phyloP scores from a whole-genome alignment of 2,113 vertebrate species.

The zebrafish (Danio rerio) region DNA sequence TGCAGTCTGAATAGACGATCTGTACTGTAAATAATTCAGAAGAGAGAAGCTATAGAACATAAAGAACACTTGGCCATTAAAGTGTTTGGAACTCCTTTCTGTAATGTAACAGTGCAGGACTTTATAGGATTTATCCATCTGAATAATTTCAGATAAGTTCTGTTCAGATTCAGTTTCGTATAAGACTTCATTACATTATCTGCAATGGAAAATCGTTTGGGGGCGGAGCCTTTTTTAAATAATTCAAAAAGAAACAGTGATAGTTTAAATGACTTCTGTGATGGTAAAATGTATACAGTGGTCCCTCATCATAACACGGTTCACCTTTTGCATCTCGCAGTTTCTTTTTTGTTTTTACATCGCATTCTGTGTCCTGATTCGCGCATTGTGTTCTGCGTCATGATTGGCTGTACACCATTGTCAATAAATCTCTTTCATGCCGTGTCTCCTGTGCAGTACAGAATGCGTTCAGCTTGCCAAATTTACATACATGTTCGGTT shows the following conservation, averaged over 20 bases:
- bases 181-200: not conserved
- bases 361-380: too few species aligned
- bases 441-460: too few species aligned
- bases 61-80: not conserved
- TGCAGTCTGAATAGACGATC: not conserved
- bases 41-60: conserved; percentile 9
- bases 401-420: too few species aligned
- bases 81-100: not conserved
- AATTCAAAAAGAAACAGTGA: not conserved
- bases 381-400: too few species aligned
- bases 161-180: not conserved
- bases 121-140: not conserved
- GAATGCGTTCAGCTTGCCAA: too few species aligned
- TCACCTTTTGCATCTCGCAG: not conserved
- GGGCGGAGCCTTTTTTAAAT: not conserved
- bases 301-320: too few species aligned
- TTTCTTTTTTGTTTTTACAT: too few species aligned
- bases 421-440: too few species aligned
- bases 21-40: not conserved
- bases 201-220: not conserved
- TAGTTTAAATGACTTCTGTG: not conserved
- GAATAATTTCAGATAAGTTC: too few species aligned
- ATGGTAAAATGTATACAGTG: not conserved
- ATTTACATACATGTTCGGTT: too few species aligned
- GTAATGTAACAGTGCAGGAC: not conserved